These are phyloP conservation scores for Oreochromis tanganicae DNA, from an alignment of 2,113 vertebrate genomes.

Conservation along the genomic window DNA sequence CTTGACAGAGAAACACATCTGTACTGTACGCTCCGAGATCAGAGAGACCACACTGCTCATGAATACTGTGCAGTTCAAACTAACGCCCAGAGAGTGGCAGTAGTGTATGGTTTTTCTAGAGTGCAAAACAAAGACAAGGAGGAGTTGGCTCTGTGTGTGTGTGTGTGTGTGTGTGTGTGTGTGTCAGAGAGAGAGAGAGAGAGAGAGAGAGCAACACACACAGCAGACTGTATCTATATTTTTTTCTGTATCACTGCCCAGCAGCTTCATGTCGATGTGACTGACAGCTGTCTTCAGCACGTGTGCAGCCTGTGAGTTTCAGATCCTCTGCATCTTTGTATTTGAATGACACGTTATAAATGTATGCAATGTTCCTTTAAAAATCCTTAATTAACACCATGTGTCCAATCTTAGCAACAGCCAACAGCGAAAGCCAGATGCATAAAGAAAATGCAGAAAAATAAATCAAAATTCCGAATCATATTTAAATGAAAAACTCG, in stretches of 20 bases:
- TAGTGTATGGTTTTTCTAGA: background rate
- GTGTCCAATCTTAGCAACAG: background rate
- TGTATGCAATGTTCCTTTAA: background rate
- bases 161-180: background rate
- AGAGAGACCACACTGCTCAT: background rate
- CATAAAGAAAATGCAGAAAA: background rate
- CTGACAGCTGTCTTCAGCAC: constrained; percentile 5
- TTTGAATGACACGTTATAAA: constrained; percentile 13
- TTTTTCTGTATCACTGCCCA: background rate
- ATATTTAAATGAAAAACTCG: background rate
- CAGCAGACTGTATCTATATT: background rate
- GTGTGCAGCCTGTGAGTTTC: background rate
- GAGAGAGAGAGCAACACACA: background rate
- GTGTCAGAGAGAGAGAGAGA: background rate
- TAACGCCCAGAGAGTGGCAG: constrained; percentile 52
- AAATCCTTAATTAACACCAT: constrained; percentile 3
- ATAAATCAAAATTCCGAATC: background rate
- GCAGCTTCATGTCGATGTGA: constrained; percentile 1
- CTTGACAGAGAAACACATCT: background rate
- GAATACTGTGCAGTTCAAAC: background rate
- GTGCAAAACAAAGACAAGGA: background rate
- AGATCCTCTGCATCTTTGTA: background rate
- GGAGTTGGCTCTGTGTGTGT: background rate
- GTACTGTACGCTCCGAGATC: background rate
- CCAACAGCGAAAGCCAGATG: background rate